Conservation (phyloP, 2,888 invertebrate genomes). For the Pyrrhosoma nymphula region DNA sequence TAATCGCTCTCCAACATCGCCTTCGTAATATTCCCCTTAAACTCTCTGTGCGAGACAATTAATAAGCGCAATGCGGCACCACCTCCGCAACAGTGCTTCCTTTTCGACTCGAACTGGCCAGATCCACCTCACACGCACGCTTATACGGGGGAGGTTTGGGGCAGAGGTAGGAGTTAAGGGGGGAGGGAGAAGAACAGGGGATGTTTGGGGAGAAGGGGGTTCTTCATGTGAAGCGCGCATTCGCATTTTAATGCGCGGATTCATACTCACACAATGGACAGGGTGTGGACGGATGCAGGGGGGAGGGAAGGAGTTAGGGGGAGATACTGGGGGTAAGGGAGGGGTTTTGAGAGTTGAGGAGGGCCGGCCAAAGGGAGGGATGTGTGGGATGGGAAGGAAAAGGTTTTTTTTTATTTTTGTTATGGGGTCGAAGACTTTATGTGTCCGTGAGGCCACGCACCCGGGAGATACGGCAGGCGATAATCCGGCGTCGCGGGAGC, state of each 20-base stretch:
- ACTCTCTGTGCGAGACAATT: neutral
- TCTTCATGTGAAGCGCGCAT: slow-evolving; percentile 11
- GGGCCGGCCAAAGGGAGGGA: neutral
- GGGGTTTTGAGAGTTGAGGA: neutral
- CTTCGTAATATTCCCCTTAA: slow-evolving; percentile 30
- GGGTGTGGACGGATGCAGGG: neutral
- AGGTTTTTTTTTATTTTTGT: neutral
- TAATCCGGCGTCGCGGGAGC: neutral
- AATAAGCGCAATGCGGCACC: slow-evolving; percentile 52
- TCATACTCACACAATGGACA: slow-evolving; percentile 56
- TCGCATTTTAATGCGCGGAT: slow-evolving; percentile 56
- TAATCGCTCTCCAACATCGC: neutral
- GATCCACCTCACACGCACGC: neutral
- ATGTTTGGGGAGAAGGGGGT: neutral
- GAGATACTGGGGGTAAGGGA: neutral
- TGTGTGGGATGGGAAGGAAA: neutral
- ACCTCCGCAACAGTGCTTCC: neutral
- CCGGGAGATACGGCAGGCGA: neutral
- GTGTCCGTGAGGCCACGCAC: neutral
- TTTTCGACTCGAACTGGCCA: neutral
- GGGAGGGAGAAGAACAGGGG: neutral
- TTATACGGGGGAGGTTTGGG: neutral
- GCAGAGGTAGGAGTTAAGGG: neutral
- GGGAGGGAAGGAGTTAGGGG: neutral
- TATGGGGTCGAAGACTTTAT: neutral